phyloP scores from a whole-genome alignment of 2,113 vertebrate genomes.

The Noturus placidus region DNA sequence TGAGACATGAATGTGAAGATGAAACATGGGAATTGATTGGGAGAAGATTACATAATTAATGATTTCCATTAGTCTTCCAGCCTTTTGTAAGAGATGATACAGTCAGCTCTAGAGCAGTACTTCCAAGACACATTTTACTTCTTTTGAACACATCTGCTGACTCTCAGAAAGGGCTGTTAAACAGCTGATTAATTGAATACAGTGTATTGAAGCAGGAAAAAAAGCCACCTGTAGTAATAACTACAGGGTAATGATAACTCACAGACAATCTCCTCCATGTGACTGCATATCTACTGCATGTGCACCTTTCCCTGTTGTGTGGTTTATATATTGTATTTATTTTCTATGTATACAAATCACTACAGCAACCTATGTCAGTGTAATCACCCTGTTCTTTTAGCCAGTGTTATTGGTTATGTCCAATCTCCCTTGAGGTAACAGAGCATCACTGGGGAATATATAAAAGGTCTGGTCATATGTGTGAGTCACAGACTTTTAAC shows the following conservation, averaged over 20 bases:
- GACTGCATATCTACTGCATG: neutral
- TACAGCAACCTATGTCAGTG: neutral
- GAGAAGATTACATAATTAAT: neutral
- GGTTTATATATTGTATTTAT: neutral
- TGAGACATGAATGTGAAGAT: neutral
- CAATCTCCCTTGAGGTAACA: neutral
- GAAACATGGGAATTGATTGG: neutral
- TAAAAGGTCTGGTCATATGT: neutral
- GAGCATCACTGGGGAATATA: neutral
- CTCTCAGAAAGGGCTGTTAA: neutral
- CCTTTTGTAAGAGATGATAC: neutral
- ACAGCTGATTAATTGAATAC: constrained; percentile 8
- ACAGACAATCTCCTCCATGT: neutral
- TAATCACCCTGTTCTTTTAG: neutral
- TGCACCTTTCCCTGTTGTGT: neutral
- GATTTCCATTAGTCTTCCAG: neutral
- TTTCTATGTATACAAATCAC: neutral
- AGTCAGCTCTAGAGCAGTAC: neutral
- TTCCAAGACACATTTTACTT: neutral
- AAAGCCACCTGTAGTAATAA: too few relatives aligned
- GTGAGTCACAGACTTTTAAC: neutral
- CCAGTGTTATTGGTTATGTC: neutral
- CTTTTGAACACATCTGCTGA: neutral
- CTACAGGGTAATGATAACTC: neutral
- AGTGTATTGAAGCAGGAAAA: neutral